Evolutionary conservation across 2,888 invertebrate species (phyloP).

Genomic region (Metallyticus violacea): DNA sequence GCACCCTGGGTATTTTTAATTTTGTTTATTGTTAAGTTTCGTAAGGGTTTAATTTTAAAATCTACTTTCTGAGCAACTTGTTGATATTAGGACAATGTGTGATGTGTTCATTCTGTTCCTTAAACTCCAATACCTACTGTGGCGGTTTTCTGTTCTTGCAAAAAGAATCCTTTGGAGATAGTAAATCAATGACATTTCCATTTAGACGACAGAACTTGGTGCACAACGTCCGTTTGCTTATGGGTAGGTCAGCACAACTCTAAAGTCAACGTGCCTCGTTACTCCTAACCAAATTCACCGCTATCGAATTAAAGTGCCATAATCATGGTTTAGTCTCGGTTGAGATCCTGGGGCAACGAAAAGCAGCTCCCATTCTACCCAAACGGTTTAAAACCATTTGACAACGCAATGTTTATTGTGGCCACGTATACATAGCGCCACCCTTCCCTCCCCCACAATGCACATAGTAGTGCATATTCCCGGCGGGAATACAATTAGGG

Average conservation of each 20-base stretch:
- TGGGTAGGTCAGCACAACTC: not conserved
- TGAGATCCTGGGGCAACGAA: not conserved
- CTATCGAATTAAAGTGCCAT: not conserved
- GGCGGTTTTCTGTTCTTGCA: too few relatives aligned
- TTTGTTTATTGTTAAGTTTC: too few relatives aligned
- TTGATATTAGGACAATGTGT: too few relatives aligned
- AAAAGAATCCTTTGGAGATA: too few relatives aligned
- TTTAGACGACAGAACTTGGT: too few relatives aligned
- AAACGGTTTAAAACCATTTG: not conserved
- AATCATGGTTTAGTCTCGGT: not conserved
- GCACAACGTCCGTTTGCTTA: not conserved
- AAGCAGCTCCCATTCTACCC: not conserved
- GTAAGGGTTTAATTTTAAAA: too few relatives aligned
- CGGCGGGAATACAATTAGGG: conserved; percentile 11
- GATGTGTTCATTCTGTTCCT: too few relatives aligned
- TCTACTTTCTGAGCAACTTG: too few relatives aligned
- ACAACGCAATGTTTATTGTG: not conserved
- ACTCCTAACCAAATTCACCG: not conserved
- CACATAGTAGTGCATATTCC: not conserved
- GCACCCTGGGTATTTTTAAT: too few relatives aligned
- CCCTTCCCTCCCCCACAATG: not conserved
- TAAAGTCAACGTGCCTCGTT: not conserved
- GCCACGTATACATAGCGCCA: not conserved
- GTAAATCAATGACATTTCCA: too few relatives aligned
- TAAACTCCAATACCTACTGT: too few relatives aligned